These are phyloP conservation scores for Argopecten irradians DNA, from an alignment of 1,140 invertebrate species.

Conservation along the genomic window DNA sequence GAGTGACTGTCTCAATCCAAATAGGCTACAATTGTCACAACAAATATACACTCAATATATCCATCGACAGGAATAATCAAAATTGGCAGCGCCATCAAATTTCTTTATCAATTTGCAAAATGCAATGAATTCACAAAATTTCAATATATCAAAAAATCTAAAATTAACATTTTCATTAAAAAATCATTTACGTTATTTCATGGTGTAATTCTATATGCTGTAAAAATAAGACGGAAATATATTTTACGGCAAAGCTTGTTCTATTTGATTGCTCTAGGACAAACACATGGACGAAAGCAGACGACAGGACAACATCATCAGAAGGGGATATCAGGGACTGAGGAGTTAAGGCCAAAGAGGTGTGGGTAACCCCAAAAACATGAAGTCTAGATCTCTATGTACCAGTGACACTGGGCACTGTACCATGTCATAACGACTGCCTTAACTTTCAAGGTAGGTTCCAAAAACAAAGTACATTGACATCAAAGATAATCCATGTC, in stretches of 20 bases:
- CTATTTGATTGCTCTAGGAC: no score
- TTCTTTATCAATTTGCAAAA: not conserved
- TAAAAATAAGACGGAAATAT: not conserved
- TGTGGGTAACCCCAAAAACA: no score
- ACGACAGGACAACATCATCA: not conserved
- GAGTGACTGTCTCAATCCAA: constrained; percentile 8
- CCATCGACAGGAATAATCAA: not conserved
- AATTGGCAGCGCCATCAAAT: not conserved
- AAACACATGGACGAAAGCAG: not conserved
- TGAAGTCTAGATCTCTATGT: no score
- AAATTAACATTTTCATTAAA: not conserved
- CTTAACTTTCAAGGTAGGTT: no score
- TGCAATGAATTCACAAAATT: not conserved
- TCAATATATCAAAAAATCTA: not conserved
- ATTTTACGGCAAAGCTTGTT: not conserved
- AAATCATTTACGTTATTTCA: not conserved
- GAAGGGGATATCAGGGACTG: not conserved
- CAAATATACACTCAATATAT: constrained; percentile 20
- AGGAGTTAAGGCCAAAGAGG: not conserved
- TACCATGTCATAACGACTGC: no score
- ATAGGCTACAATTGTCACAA: constrained; percentile 12
- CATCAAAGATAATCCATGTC: no score
- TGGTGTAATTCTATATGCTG: not conserved
- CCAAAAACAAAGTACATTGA: no score
- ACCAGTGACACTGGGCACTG: no score